Percentiles rank a stretch among this genome's conserved stretches.
Evolutionary conservation across 2,113 vertebrate species (phyloP).

Genomic region (Turdus rufiventris): DNA sequence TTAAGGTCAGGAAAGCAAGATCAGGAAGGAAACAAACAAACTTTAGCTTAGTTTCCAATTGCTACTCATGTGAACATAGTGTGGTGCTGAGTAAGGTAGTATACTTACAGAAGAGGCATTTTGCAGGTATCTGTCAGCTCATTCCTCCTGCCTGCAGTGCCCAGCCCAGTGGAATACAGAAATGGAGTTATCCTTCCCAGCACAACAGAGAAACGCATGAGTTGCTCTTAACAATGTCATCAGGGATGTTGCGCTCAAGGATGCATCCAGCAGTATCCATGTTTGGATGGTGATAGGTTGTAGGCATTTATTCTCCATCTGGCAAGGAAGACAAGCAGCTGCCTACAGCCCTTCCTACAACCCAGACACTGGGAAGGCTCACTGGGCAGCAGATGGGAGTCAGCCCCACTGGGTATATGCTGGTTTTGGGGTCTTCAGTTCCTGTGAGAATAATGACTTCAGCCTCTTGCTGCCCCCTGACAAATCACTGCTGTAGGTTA

Average conservation of each 20-base stretch:
- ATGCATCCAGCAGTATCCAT: not conserved
- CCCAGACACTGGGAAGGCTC: not conserved
- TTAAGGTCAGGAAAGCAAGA: not conserved
- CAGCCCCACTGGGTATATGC: rapidly evolving
- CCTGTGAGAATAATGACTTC: not conserved
- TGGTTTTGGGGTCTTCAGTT: not conserved
- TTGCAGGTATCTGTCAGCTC: not conserved
- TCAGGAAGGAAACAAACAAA: not conserved
- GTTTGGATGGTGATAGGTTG: not conserved
- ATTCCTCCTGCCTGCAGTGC: rapidly evolving
- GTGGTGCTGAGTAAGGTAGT: not conserved
- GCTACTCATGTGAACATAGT: not conserved
- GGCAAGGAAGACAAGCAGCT: not conserved
- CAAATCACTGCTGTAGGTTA: not conserved
- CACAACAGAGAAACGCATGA: not conserved
- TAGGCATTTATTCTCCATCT: not conserved
- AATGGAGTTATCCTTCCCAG: not conserved
- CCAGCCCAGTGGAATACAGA: not conserved
- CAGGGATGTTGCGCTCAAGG: not conserved
- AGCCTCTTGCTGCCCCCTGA: not conserved
- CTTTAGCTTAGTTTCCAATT: not conserved
- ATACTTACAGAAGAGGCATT: not conserved
- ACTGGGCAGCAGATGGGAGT: not conserved
- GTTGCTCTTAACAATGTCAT: not conserved
- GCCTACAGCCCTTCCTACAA: not conserved